phyloP scores from a whole-genome alignment of 1,140 invertebrate species.

The Drosophila nannoptera region DNA sequence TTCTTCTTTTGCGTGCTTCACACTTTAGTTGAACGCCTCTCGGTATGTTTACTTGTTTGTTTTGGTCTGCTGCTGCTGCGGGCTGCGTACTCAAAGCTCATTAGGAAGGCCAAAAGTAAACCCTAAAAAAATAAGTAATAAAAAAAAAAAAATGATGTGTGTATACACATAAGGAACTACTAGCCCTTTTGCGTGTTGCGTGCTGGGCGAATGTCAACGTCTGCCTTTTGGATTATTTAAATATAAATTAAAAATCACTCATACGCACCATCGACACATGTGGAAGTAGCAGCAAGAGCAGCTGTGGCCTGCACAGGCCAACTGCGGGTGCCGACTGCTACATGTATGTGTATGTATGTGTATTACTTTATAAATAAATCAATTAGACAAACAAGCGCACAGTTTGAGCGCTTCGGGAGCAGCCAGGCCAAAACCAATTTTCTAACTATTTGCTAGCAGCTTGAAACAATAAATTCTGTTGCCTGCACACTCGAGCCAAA shows the following conservation, averaged over 20 bases:
- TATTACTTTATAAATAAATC: constrained; percentile 20
- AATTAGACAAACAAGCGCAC: constrained; percentile 14
- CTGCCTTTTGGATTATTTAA: constrained; percentile 38
- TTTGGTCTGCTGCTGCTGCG: constrained; percentile 43
- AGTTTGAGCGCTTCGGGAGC: background rate
- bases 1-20: constrained; percentile 34
- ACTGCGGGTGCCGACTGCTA: constrained; percentile 32
- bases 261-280: constrained; percentile 50
- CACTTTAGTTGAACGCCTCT: constrained; percentile 63
- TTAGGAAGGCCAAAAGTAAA: constrained; percentile 12
- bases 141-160: background rate
- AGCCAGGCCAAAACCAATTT: constrained; percentile 21
- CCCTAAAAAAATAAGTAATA: constrained; percentile 4
- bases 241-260: constrained; percentile 69
- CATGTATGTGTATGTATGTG: constrained; percentile 2
- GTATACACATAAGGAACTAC: background rate
- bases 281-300: constrained; percentile 7
- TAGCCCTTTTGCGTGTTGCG: background rate
- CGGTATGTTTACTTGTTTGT: constrained; percentile 41
- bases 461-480: constrained; percentile 62
- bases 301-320: constrained; percentile 14
- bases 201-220: constrained; percentile 14
- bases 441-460: constrained; percentile 37
- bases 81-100: constrained; percentile 14
- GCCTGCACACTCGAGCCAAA: constrained; percentile 23